Conservation (phyloP, 2,113 vertebrate genomes). For the Sialia sialis region DNA sequence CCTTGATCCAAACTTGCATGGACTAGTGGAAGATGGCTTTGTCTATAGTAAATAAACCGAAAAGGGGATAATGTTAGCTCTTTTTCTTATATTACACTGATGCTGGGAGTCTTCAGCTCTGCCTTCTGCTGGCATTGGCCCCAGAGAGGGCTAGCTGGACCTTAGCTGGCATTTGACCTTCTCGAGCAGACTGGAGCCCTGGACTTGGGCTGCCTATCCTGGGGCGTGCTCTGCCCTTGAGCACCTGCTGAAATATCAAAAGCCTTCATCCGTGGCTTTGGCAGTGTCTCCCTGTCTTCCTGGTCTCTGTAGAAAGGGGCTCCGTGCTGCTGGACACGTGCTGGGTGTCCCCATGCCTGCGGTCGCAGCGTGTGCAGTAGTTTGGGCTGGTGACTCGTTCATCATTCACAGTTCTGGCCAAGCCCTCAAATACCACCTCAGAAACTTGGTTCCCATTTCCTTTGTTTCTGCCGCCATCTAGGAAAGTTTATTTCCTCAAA, state of each 20-base stretch:
- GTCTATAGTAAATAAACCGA: background rate
- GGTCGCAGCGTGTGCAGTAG: background rate
- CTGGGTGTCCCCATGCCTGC: background rate
- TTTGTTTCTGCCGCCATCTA: background rate
- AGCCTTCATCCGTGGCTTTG: accelerated
- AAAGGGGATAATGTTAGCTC: background rate
- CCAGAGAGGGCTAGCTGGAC: background rate
- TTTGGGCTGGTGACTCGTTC: accelerated
- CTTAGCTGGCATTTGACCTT: background rate
- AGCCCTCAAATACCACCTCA: background rate
- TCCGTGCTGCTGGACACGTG: background rate
- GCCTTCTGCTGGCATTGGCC: background rate
- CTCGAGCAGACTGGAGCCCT: background rate
- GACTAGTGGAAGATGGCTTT: background rate
- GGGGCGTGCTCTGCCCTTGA: background rate
- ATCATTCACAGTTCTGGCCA: background rate
- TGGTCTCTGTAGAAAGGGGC: accelerated
- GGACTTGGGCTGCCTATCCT: background rate
- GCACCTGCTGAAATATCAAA: background rate
- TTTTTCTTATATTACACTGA: background rate
- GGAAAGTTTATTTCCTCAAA: background rate
- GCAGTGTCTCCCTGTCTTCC: background rate
- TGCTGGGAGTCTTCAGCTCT: background rate
- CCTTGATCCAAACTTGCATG: background rate
- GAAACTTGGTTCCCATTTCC: background rate